Conservation (phyloP, 2,888 invertebrate species). For the Eupelmus urozonus region DNA sequence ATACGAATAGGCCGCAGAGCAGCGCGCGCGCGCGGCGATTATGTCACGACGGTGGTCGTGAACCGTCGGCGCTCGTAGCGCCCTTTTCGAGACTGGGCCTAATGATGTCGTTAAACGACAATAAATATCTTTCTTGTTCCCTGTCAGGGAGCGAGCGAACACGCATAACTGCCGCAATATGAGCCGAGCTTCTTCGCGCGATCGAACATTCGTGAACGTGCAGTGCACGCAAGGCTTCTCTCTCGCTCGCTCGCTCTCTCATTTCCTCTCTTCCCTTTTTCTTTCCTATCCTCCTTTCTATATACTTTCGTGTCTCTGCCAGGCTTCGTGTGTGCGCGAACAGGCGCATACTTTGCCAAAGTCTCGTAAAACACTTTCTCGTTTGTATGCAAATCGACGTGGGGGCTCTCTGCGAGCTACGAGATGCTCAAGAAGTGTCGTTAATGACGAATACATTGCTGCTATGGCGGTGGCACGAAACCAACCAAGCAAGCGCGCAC, state of each 20-base stretch:
- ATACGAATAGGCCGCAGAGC: background rate
- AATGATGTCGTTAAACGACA: constrained; percentile 65
- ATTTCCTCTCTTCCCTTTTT: background rate
- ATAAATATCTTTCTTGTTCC: constrained; percentile 61
- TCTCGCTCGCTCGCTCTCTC: background rate
- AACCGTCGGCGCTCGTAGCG: background rate
- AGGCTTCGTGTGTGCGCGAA: background rate
- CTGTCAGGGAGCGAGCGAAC: background rate
- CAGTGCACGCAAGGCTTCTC: background rate
- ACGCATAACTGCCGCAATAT: background rate
- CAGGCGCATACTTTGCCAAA: constrained; percentile 28
- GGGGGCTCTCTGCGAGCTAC: constrained; percentile 26
- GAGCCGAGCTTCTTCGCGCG: no score
- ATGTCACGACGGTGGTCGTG: background rate
- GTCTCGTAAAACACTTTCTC: constrained; percentile 65
- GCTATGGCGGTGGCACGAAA: background rate
- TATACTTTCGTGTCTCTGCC: background rate
- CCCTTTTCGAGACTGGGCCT: constrained; percentile 44
- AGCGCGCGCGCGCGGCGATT: background rate
- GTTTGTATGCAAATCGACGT: constrained; percentile 65
- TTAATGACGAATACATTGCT: constrained; percentile 39
- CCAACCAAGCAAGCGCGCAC: no score
- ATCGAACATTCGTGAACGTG: constrained; percentile 12
- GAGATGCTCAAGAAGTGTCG: constrained; percentile 34
- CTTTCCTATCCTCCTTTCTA: no score